phyloP scores from a whole-genome alignment of 30 jellyfish, hydroid and myxozoan genomes.

The Aurelia aurita region DNA sequence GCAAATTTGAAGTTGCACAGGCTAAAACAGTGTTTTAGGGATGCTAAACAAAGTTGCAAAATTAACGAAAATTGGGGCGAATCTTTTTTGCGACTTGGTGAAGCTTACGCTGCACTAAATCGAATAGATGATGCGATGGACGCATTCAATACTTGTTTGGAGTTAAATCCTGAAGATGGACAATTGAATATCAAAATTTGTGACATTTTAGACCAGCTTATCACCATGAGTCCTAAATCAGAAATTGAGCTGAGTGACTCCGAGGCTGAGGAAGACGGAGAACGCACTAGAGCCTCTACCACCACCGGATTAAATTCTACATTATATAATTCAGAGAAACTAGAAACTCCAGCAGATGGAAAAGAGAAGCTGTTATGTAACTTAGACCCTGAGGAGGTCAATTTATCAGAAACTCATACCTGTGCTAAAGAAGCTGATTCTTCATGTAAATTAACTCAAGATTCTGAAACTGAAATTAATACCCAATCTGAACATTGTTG shows the following conservation, averaged over 20 bases:
- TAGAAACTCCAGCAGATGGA: background rate
- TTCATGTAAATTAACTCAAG: too few species aligned
- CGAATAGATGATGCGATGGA: conserved; percentile 83
- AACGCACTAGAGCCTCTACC: background rate
- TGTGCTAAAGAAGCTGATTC: background rate
- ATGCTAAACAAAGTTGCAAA: conserved; percentile 56
- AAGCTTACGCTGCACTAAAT: conserved; percentile 67
- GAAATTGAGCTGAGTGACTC: conserved; percentile 20
- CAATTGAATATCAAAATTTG: conserved; percentile 58
- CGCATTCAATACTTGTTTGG: conserved; percentile 86
- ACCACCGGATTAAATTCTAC: background rate
- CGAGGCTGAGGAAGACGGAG: conserved; percentile 3
- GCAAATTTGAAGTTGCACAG: background rate
- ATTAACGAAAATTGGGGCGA: conserved; percentile 63
- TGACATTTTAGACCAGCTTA: conserved; percentile 61
- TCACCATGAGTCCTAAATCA: conserved; percentile 63
- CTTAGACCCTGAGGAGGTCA: background rate
- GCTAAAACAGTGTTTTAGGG: conserved; percentile 3
- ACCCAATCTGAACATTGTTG: background rate
- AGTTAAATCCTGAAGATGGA: conserved; percentile 75
- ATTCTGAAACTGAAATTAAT: too few species aligned
- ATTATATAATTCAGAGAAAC: background rate
- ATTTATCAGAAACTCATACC: background rate
- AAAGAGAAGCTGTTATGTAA: background rate
- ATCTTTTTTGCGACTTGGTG: conserved; percentile 74